Base-by-base conservation (phyloP, 2,888 invertebrate genomes). In the Syrphus vitripennis region DNA sequence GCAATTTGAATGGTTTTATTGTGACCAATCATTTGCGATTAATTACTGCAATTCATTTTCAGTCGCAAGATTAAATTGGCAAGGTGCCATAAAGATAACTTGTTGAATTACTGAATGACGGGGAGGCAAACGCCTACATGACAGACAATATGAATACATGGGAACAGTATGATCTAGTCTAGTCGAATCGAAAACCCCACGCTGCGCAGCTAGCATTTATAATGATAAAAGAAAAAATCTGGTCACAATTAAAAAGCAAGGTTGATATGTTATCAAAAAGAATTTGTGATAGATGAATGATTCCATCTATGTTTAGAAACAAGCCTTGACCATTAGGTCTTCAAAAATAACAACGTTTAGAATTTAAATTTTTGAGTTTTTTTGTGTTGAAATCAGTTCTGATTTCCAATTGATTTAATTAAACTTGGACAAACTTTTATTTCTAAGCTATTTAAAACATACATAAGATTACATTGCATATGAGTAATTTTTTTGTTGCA, bases 31-130 rank as follows among this genome's bases (percentile, higher is more conserved):
- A 63, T 29, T 12, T 29, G 26, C 26, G 45, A 63, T 29, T 42
- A 63, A 63, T 45, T 29, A 42, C 16, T 63, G 24, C 63, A 63
- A 24, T 42, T 42, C 42, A 26, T 63, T n/a, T n/a, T 61, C 26
- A 42, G 10, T 42, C 26, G 40, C 42, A 26, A n/a, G 16, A 63
- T 26, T n/a, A 26, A 63, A 42, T 63, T 63, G 61, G 42, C 24
- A n/a, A 7, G 9, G n/a, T 42, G 40, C 61, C 61, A 61, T 61
- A 9, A 26, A 61, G 40, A 61, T 42, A 61, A 40, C 14, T 21
- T 16, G 61, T 42, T 24, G 24, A 42, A 26, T 61, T 40, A n/a
- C 24, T 61, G 40, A 24, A 61, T 61, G 40, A 40, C 40, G 26
- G 42, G 9, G 61, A 42, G 24, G 42, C 26, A 42, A 40, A 42